These are phyloP conservation scores for Argynnis bischoffii DNA, from an alignment of 2,888 invertebrate genomes.

Conservation along the genomic window DNA sequence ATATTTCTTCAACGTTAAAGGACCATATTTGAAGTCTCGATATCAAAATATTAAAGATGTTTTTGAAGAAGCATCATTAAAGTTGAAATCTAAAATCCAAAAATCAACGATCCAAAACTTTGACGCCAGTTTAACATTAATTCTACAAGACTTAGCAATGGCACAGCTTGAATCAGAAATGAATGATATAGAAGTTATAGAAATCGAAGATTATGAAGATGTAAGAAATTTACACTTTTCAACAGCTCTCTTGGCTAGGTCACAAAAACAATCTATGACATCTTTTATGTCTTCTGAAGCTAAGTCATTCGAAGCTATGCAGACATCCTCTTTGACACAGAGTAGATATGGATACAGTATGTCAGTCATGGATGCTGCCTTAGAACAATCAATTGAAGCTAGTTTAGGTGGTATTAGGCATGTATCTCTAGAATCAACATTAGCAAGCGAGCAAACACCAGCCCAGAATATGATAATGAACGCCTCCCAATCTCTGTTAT, in stretches of 20 bases:
- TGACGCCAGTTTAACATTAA: constrained; percentile 25
- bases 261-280: constrained; percentile 1
- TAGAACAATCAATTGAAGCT: constrained; percentile 13
- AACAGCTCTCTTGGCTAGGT: constrained; percentile 2
- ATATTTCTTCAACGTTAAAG: constrained; percentile 35
- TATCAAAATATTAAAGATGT: constrained; percentile 20
- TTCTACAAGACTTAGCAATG: constrained; percentile 27
- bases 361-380: constrained; percentile 13
- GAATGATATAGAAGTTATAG: constrained; percentile 21
- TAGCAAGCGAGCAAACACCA: background rate
- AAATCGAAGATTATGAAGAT: constrained; percentile 23
- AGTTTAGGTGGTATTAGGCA: background rate
- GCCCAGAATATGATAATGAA: background rate
- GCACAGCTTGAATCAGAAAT: constrained; percentile 21
- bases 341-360: constrained; percentile 12
- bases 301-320: constrained; percentile 7
- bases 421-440: background rate
- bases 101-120: constrained; percentile 15
- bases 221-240: constrained; percentile 16
- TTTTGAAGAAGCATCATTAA: constrained; percentile 27
- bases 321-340: background rate
- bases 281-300: constrained; percentile 10
- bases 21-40: constrained; percentile 20
- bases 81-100: constrained; percentile 24
- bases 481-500: background rate